phyloP scores from a whole-genome alignment of 2,113 vertebrate genomes.

The Protobothrops flavoviridis region DNA sequence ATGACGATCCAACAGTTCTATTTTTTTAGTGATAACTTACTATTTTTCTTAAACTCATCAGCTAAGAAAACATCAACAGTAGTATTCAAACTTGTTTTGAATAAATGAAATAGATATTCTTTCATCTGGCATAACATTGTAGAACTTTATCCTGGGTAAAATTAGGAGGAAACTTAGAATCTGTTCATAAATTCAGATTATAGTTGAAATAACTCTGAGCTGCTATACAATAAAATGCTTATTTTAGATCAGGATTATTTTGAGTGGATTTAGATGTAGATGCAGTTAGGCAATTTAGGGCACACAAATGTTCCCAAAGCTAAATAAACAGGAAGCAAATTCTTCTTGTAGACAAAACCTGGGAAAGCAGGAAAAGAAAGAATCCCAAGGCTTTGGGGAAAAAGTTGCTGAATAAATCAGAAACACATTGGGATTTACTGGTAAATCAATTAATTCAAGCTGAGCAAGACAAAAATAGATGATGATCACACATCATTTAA shows the following conservation, averaged over 20 bases:
- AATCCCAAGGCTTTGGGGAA: neutral
- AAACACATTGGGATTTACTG: conserved; percentile 53
- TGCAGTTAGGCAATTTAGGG: neutral
- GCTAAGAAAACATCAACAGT: neutral
- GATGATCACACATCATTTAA: conserved; percentile 56
- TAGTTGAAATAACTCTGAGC: neutral
- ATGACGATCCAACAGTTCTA: neutral
- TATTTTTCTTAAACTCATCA: neutral
- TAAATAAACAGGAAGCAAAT: conserved; percentile 29
- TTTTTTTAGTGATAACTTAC: neutral
- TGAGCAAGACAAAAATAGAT: conserved; percentile 67
- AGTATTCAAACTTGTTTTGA: neutral
- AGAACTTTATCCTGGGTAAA: neutral
- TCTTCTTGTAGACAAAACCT: conserved; percentile 17
- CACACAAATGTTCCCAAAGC: neutral
- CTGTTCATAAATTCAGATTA: neutral
- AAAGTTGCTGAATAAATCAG: conserved; percentile 55
- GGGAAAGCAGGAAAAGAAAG: conserved; percentile 15
- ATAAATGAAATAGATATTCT: neutral
- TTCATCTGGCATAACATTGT: neutral
- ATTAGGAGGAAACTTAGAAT: neutral
- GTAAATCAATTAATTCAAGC: conserved; percentile 53
- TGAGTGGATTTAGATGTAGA: neutral
- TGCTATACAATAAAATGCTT: neutral
- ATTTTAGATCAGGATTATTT: neutral